Percentiles rank a stretch among this genome's conserved stretches.
Evolutionary conservation across 1,140 invertebrate genomes (phyloP).

Genomic region (Drosophila sp.): DNA sequence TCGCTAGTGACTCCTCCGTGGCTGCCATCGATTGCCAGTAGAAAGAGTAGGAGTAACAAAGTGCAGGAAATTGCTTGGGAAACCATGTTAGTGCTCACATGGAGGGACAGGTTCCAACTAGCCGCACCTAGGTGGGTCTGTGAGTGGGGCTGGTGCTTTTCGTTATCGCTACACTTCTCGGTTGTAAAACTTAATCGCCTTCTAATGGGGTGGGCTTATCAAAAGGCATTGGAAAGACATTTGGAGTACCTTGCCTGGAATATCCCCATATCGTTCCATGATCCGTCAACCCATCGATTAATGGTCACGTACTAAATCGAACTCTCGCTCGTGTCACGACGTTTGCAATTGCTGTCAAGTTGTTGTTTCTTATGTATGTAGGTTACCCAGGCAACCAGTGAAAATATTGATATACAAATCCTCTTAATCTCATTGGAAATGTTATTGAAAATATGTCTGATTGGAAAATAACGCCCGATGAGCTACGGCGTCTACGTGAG

Average conservation of each 20-base stretch:
- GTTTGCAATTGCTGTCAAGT: not conserved
- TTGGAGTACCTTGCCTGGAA: slow-evolving; percentile 7
- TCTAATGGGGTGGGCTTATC: slow-evolving; percentile 56
- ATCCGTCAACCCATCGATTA: not conserved
- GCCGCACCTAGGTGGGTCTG: slow-evolving; percentile 15
- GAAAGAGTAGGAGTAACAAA: slow-evolving; percentile 13
- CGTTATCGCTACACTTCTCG: slow-evolving; percentile 39
- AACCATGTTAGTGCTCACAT: slow-evolving; percentile 18
- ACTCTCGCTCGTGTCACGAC: not conserved
- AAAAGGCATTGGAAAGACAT: slow-evolving; percentile 20
- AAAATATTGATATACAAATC: slow-evolving; percentile 41
- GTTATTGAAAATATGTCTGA: not conserved
- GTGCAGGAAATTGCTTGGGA: not conserved
- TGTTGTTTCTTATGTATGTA: slow-evolving; percentile 15
- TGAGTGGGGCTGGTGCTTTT: not conserved
- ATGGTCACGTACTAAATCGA: not conserved
- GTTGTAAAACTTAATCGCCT: slow-evolving; percentile 62
- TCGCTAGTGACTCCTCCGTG: slow-evolving; percentile 30
- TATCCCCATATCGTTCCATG: not conserved
- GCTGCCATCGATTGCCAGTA: not conserved
- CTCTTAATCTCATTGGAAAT: not conserved
- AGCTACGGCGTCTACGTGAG: slow-evolving; percentile 56
- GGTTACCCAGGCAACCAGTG: slow-evolving; percentile 49
- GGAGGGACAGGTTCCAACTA: slow-evolving; percentile 37
- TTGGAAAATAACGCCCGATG: slow-evolving; percentile 62